Conservation (phyloP, 2,113 vertebrate genomes). For the Micronycteris hirsuta region DNA sequence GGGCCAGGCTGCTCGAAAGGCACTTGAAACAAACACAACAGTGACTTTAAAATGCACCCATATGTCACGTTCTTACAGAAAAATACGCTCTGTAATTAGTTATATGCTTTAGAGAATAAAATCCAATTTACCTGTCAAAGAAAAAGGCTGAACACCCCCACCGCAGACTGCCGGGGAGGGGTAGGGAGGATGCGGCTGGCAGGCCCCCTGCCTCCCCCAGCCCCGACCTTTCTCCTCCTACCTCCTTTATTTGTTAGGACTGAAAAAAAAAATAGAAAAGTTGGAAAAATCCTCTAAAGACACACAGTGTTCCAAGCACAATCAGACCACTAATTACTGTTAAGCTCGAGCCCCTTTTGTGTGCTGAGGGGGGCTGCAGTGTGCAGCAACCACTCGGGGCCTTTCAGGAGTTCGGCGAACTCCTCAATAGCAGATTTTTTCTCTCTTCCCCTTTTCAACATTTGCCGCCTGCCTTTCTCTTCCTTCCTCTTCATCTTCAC, state of each 20-base stretch:
- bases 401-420: conserved; percentile 78
- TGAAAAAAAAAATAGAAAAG: conserved; percentile 70
- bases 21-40: background rate
- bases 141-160: conserved; percentile 69
- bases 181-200: conserved; percentile 64
- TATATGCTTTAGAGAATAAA: conserved; percentile 58
- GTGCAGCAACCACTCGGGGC: conserved; percentile 73
- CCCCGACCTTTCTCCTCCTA: background rate
- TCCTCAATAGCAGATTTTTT: conserved; percentile 77
- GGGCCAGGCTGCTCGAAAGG: conserved; percentile 31
- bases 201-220: conserved; percentile 44
- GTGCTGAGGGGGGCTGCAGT: conserved; percentile 65
- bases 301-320: conserved; percentile 77
- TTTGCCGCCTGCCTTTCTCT: conserved; percentile 27
- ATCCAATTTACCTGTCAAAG: conserved; percentile 77
- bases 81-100: conserved; percentile 48
- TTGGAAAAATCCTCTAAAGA: conserved; percentile 78
- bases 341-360: conserved; percentile 81
- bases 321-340: conserved; percentile 84
- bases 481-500: conserved; percentile 21
- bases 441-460: conserved; percentile 5
- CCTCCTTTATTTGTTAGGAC: background rate
- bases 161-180: conserved; percentile 66
- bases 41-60: conserved; percentile 47
- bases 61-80: conserved; percentile 9